Evolutionary conservation across 2,797 vertebrate species (phyloP), one percentile per base, ranked within the genome.

Genomic region (Manis pentadactyla): DNA sequence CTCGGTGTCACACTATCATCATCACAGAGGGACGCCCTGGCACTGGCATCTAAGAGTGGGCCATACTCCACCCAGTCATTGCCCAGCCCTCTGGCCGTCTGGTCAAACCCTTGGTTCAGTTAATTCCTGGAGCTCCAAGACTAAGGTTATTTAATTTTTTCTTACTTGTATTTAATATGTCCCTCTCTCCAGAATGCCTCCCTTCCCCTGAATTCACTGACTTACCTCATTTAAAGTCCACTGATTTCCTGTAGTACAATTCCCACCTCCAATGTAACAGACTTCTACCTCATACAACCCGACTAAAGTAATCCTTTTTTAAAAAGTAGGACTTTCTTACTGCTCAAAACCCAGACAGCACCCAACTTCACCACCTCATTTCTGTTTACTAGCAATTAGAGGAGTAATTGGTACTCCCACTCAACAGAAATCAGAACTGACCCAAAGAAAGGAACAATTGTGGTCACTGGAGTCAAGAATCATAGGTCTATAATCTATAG

Each of bases 361-460:
- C 34, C n/a, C 25, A 11, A 59, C 42, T 39, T 89, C 66, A 13
- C 10, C 37, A 4, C 37, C 42, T 39, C 17, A 31, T 14, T 53
- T 61, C 63, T 27, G 12, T 42, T 89, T 61, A 23, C 68, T 77
- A 13, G 19, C 85, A 61, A 13, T 49, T 39, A 61, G 9, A 71
- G 27, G 39, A 29, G 7, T 55, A 55, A 61, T 0, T 23, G 34
- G 37, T 39, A 39, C 51, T 55, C 37, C 59, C 86, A 78, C 87
- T 82, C 91, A 91, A 39, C 57, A 75, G 74, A 88, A 39, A 64
- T 46, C 42, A 49, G 79, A 94, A 85, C 29, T 69, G 51, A 78
- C 17, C 59, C 42, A 49, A 73, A 95, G 73, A 73, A 93, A 93
- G 77, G 93, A 90, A 59, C 39, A 37, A 2, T 51, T 63, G n/a